phyloP scores from a whole-genome alignment of 2,797 vertebrate species.

The Cyclopterus lumpus region DNA sequence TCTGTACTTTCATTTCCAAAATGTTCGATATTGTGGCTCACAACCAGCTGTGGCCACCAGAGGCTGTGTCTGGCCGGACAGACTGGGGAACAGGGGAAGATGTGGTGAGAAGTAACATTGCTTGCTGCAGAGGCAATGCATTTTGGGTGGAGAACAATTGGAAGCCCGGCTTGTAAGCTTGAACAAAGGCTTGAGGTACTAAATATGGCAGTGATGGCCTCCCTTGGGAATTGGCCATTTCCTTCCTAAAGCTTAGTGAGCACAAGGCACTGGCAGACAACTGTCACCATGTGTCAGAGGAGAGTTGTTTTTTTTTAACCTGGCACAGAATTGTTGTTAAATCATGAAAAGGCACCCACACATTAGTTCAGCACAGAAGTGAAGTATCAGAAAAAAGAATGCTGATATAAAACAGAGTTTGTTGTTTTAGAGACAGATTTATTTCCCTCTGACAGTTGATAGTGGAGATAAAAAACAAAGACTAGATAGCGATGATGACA shows the following conservation, averaged over 20 bases:
- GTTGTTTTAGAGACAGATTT: no score
- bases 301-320: constrained; percentile 9
- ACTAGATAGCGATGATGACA: background rate
- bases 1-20: background rate
- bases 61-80: background rate
- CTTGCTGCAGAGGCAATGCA: constrained; percentile 86
- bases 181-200: constrained; percentile 92
- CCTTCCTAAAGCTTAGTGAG: constrained; percentile 95
- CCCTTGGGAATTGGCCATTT: constrained; percentile 87
- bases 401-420: background rate
- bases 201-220: constrained; percentile 87
- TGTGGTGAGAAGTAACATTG: constrained; percentile 81
- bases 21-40: background rate
- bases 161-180: constrained; percentile 86
- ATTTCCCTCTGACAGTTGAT: background rate
- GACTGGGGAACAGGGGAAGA: constrained; percentile 51
- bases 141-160: constrained; percentile 89
- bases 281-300: constrained; percentile 59
- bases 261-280: constrained; percentile 76
- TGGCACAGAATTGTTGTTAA: constrained; percentile 18
- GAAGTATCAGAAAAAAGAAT: constrained; percentile 21
- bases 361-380: background rate
- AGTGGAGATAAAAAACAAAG: background rate
- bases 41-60: constrained; percentile 60
- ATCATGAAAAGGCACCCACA: constrained; percentile 26